These are phyloP conservation scores for Capreolus pygargus DNA, from an alignment of 2,113 vertebrate species.

Conservation along the genomic window DNA sequence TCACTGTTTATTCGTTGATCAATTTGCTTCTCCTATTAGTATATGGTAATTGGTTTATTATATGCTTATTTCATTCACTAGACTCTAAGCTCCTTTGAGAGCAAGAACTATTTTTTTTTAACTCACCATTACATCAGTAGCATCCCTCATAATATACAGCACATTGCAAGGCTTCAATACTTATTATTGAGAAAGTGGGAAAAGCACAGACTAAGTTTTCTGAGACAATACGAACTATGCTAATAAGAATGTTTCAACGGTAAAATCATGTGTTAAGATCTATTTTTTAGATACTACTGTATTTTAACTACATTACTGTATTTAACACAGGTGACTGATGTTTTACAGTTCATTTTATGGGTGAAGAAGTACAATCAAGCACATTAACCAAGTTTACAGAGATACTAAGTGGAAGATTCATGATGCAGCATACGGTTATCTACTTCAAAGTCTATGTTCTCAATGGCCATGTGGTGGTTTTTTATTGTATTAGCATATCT, in stretches of 20 bases:
- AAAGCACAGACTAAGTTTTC: neutral
- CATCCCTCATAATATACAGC: neutral
- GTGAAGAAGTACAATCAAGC: neutral
- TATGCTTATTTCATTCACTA: neutral
- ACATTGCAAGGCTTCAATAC: neutral
- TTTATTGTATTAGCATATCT: neutral
- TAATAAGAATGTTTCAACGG: neutral
- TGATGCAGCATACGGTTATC: neutral
- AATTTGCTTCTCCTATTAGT: neutral
- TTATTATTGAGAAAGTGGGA: neutral
- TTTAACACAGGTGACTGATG: neutral
- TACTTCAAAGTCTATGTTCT: neutral
- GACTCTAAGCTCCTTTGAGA: neutral
- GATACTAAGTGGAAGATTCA: neutral
- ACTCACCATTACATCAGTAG: neutral
- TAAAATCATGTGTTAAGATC: neutral
- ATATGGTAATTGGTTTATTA: neutral
- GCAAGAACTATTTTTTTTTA: neutral
- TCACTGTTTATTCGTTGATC: neutral
- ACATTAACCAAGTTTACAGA: neutral
- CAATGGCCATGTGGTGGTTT: neutral
- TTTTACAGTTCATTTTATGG: neutral
- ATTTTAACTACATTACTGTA: neutral
- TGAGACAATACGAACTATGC: neutral
- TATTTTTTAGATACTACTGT: neutral